Evolutionary conservation across 2,888 invertebrate species (phyloP), one percentile per base, ranked within the genome.

Genomic region (Cerceris ruficornis): DNA sequence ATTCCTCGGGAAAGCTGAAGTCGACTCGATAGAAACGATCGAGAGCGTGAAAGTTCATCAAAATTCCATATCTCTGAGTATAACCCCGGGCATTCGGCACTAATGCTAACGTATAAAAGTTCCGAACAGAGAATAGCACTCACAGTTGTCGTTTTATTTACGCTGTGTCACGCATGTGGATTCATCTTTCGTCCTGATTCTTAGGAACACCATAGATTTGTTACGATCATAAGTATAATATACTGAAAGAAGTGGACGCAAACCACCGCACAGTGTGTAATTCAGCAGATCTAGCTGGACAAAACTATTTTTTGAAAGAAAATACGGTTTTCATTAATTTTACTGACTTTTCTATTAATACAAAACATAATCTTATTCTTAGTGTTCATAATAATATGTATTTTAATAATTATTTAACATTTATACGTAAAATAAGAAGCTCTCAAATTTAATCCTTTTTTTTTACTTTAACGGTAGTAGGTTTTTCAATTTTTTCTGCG

Each of bases 31-130:
- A 54, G n/a, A 57, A 41, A 64, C 67, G 55, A 78, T 78, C 71
- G 59, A 28, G 54, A 52, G 59, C 69, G 69, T 57, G 54, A 28
- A 17, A 59, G 43, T 69, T 79, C 72, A 72, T 77, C 67, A 73
- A 70, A 81, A 80, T 80, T 81, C 81, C 68, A 80, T 80, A 73
- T 76, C 80, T 52, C 64, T 46, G 57, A 59, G 64, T 67, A 74
- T 58, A 59, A 59, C 55, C 60, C 49, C 50, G 28, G 41, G 54
- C 52, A 55, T 57, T 52, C 62, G 52, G 58, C 49, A 65, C 75
- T 52, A 57, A 73, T 60, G 13, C 59, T 39, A 9, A 6, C 7
- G 28, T 43, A 43, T 50, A 43, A 69, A 60, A 42, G 6, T 52
- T 41, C 50, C 28, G 66, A 69, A 80, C 75, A 77, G 50, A 59